Conservation (phyloP, 2,888 invertebrate species). For the Deilephila elpenor region DNA sequence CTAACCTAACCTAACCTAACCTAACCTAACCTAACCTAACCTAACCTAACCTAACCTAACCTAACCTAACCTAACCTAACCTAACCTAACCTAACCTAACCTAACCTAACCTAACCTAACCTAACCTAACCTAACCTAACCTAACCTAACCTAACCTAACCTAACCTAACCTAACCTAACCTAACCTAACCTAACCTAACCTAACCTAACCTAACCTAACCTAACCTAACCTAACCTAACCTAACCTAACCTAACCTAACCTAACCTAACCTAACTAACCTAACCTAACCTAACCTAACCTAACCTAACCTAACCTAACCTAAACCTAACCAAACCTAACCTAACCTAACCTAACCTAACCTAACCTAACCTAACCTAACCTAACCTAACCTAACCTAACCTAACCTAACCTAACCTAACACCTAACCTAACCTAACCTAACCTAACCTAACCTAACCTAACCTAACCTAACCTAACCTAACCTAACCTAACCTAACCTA, state of each 20-base stretch:
- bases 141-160: conserved; percentile 41
- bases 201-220: no score
- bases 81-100: conserved; percentile 6
- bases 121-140: conserved; percentile 40
- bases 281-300: conserved; percentile 30
- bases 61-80: conserved; percentile 3
- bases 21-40: conserved; percentile 40
- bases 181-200: no score
- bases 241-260: conserved; percentile 35
- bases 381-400: conserved; percentile 32
- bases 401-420: conserved; percentile 31
- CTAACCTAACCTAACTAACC: conserved; percentile 32
- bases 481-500: conserved; percentile 32
- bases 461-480: conserved; percentile 33
- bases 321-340: conserved; percentile 32
- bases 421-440: conserved; percentile 34
- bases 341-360: conserved; percentile 32
- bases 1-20: conserved; percentile 41
- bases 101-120: no score
- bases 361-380: conserved; percentile 34
- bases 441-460: conserved; percentile 35
- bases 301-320: conserved; percentile 32
- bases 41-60: conserved; percentile 38
- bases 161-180: conserved; percentile 35
- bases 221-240: conserved; percentile 34